Evolutionary conservation across 2,888 invertebrate genomes (phyloP), one percentile per base, ranked within the genome.

Genomic region (Hymenopus coronatus): DNA sequence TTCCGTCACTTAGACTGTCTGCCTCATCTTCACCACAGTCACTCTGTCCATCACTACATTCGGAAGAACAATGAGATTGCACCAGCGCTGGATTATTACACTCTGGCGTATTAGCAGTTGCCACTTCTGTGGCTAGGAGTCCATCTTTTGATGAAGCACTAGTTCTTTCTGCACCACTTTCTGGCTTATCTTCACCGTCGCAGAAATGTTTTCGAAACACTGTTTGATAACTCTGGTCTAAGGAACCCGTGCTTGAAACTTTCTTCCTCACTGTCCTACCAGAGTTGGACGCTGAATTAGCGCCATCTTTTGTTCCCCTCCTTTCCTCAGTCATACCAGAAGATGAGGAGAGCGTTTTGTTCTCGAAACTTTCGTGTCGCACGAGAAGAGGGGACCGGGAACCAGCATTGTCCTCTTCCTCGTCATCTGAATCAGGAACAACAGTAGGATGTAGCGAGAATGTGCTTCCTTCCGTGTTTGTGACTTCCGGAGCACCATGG

Each of bases 101-200:
- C 33, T 83, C 89, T 27, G 85, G 83, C 14, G 54, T 46, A 25
- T 28, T 83, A 28, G 83, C 82, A 27, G 86, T 82, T 54, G 85
- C 86, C 25, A 84, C 81, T 54, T 89, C 86, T 81, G 94, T 94
- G 90, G 95, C 95, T 93, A 96, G 94, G 25, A 96, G 93, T 91
- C 96, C 95, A 93, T 96, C 96, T 93, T 96, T 96, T 25, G 96
- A 96, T 91, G 95, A 96, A 40, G 96, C 96, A 92, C 96, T 96
- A 83, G 95, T 84, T n/a, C 87, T 54, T 20, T 89, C 89, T 70
- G 40, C 81, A 1, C 46, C 70, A 9, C 70, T 81, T 28, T 81
- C 86, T 81, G 54, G 20, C n/a, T 27, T 81, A 28, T 86, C 86
- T 25, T 54, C 86, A 6, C 86, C 81, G 20, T 70, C 54, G 28